Conservation (phyloP, 2,113 vertebrate genomes). For the Bubalus kerabau region DNA sequence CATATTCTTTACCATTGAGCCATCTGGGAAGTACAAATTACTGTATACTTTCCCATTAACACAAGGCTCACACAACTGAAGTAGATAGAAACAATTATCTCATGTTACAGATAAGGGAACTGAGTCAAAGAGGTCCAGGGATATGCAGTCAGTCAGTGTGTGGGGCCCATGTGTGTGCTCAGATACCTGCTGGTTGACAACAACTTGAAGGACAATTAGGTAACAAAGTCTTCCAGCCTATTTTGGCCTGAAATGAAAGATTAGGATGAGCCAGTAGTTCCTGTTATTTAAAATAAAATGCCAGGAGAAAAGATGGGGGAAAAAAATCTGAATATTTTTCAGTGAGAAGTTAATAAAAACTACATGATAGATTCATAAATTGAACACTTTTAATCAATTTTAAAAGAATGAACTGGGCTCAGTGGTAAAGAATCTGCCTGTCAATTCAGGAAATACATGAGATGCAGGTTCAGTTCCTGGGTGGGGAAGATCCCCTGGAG, state of each 20-base stretch:
- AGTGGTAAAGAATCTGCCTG: neutral
- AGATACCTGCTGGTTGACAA: neutral
- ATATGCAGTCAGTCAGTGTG: neutral
- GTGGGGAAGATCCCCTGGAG: neutral
- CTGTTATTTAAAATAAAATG: slow-evolving; percentile 4
- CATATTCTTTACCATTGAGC: neutral
- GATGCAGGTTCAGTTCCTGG: neutral
- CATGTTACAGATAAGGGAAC: neutral
- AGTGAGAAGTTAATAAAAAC: neutral
- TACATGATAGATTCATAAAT: neutral
- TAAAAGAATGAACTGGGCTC: neutral
- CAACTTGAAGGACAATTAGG: neutral
- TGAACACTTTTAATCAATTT: neutral
- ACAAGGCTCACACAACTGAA: neutral
- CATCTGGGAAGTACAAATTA: neutral
- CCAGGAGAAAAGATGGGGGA: neutral
- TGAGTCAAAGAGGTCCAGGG: neutral
- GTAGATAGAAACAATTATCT: neutral
- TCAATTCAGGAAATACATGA: neutral
- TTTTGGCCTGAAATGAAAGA: neutral
- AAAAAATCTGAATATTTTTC: neutral
- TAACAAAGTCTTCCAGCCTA: neutral
- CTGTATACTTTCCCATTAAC: neutral
- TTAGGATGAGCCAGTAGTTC: neutral
- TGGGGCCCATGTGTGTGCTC: neutral